Evolutionary conservation across 1,140 invertebrate species (phyloP).

Genomic region (Drosophila ercepeae): DNA sequence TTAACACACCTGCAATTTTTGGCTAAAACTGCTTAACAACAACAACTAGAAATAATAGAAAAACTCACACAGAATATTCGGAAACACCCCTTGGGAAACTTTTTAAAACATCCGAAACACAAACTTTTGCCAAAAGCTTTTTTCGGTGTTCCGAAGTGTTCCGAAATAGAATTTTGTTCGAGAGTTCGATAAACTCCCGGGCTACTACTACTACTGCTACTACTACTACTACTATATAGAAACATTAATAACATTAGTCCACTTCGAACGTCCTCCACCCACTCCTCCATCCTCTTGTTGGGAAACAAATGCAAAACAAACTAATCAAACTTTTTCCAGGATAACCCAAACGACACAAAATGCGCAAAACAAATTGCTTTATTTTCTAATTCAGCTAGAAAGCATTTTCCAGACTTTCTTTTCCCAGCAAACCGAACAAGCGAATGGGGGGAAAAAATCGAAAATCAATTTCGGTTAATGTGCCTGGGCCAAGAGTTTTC

Average conservation of each 20-base stretch:
- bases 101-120: constrained; percentile 17
- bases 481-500: constrained; percentile 42
- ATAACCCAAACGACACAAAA: constrained; percentile 60
- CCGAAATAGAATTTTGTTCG: constrained; percentile 37
- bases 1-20: background rate
- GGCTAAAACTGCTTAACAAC: constrained; percentile 11
- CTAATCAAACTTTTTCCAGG: constrained; percentile 72
- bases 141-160: constrained; percentile 24
- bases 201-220: too few species aligned
- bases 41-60: constrained; percentile 11
- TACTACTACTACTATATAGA: too few species aligned
- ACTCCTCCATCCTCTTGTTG: background rate
- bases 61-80: constrained; percentile 2
- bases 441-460: constrained; percentile 51
- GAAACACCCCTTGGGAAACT: constrained; percentile 14
- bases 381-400: constrained; percentile 62
- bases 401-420: constrained; percentile 51
- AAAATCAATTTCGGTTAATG: constrained; percentile 81
- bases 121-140: constrained; percentile 44
- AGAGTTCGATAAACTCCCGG: constrained; percentile 48
- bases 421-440: too few species aligned
- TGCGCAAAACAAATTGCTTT: constrained; percentile 75
- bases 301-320: constrained; percentile 63
- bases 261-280: background rate
- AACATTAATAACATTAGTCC: constrained; percentile 77